Evolutionary conservation across 2,888 invertebrate species (phyloP), one percentile per base, ranked within the genome.

Genomic region (Philhelius pedissequus): DNA sequence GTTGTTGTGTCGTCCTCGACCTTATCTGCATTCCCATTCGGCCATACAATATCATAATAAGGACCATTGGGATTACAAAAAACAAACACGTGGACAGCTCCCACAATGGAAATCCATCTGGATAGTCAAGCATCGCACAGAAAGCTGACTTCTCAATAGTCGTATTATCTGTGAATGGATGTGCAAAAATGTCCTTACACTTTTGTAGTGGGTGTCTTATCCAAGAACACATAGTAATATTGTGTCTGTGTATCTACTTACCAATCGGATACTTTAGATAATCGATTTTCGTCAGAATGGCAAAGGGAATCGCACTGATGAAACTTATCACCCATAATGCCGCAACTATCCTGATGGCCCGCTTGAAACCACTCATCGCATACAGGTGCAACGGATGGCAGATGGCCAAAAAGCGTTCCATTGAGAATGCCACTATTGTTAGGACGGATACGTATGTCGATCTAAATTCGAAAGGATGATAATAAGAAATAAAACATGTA

Each of bases 351-450:
- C 95, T 93, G 35, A 96, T 91, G 1, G 97, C 96, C n/a, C 97
- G 92, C 60, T 96, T 94, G 32, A 97, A 93, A 1, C 96, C 96
- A 0, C 96, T 96, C 94, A 97, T 96, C 40, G 95, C 94, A 91
- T 97, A 96, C 81, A 96, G 93, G 89, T 95, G 94, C 45, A 98
- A 92, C 0, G 98, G 97, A 90, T 97, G 96, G 90, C 98, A 98
- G 89, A 98, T 97, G 35, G 97, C 97, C 87, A 97, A 92, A 92
- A 97, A 97, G 50, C 98, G 94, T 92, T 98, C 98, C 92, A 96
- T 94, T 0, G 97, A 97, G 92, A 98, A 98, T 3, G 97, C 97
- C 52, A 97, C 97, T 87, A 98, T 97, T 25, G 97, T 98, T 89
- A 98, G 92, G 60, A 97, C 96, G 0, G 97, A 97, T 1, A 97